Conservation (phyloP, 64 coral and sea anemone genomes). For the Porites australiensis region DNA sequence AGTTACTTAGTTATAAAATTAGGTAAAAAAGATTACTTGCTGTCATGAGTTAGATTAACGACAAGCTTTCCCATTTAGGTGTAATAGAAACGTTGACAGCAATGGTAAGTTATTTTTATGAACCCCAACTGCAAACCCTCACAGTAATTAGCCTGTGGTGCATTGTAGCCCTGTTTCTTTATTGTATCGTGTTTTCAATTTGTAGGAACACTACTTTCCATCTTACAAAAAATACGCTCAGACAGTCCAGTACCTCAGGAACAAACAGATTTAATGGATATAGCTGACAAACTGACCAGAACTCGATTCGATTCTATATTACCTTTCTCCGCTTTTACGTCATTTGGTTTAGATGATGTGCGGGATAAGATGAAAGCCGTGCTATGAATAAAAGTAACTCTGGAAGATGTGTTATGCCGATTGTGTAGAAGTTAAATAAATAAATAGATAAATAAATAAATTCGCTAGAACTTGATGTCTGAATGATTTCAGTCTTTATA, state of each 20-base stretch:
- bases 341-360: conserved; percentile 33
- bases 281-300: conserved; percentile 7
- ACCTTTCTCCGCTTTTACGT: conserved; percentile 23
- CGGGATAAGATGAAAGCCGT: conserved; percentile 16
- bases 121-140: no score
- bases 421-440: neutral
- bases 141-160: no score
- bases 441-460: neutral
- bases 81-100: no score
- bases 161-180: neutral
- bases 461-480: no score
- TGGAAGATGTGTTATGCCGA: neutral
- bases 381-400: neutral
- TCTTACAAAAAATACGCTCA: conserved; percentile 33
- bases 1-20: no score
- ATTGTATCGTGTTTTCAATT: neutral
- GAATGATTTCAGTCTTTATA: no score
- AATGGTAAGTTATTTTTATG: no score
- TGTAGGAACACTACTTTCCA: conserved; percentile 6
- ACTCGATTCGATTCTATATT: conserved; percentile 18
- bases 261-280: conserved; percentile 25
- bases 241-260: neutral
- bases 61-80: no score
- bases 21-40: no score
- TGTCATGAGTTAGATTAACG: no score